phyloP scores from a whole-genome alignment of 2,797 vertebrate species.

The Cyclura pinguis region DNA sequence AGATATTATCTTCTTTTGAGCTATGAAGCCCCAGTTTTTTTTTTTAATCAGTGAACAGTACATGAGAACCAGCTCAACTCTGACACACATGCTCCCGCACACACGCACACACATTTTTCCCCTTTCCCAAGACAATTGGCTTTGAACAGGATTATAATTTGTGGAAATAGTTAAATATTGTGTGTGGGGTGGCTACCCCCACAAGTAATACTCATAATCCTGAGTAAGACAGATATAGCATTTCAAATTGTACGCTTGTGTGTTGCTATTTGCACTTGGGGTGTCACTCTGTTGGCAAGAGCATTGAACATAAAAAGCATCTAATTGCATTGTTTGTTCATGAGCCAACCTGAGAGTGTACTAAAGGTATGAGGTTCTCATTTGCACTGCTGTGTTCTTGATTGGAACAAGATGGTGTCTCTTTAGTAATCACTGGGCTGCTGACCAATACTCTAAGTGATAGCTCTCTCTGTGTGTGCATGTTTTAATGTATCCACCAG shows the following conservation, averaged over 20 bases:
- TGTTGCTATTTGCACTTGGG: constrained; percentile 35
- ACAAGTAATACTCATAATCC: too few relatives aligned
- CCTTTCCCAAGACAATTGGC: background rate
- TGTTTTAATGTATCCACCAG: constrained; percentile 54
- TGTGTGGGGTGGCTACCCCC: too few relatives aligned
- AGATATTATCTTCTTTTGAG: background rate
- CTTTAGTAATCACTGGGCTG: constrained; percentile 59
- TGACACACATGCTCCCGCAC: background rate
- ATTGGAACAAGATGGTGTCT: constrained; percentile 73
- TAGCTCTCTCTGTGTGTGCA: constrained; percentile 68
- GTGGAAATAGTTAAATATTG: too few relatives aligned
- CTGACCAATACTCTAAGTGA: constrained; percentile 66
- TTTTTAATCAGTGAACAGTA: too few relatives aligned
- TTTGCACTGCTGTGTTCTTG: constrained; percentile 57
- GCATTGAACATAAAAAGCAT: constrained; percentile 26
- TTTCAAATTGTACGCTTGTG: background rate
- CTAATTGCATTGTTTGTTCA: constrained; percentile 48
- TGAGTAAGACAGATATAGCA: too few relatives aligned
- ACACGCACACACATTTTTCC: too few relatives aligned
- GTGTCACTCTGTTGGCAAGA: constrained; percentile 25
- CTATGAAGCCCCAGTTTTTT: background rate
- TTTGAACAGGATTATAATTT: background rate
- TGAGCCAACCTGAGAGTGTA: constrained; percentile 43
- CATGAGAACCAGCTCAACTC: background rate
- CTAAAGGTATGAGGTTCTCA: constrained; percentile 34